Evolutionary conservation across 2,888 invertebrate genomes (phyloP).

Genomic region (Agapetus fuscipes): DNA sequence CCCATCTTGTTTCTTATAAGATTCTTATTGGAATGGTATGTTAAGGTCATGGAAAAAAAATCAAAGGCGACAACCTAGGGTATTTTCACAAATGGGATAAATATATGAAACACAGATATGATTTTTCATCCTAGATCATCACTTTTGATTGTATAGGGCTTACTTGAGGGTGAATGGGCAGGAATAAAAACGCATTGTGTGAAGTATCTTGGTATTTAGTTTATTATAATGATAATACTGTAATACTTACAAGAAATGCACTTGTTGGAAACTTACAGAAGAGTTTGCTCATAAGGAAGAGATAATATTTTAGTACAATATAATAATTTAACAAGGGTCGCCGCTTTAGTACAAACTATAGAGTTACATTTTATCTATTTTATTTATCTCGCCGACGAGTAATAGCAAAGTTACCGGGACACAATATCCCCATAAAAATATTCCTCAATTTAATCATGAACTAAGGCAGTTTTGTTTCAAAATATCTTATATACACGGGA

Average conservation of each 20-base stretch:
- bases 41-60: too few relatives aligned
- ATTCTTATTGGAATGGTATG: too few relatives aligned
- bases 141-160: too few relatives aligned
- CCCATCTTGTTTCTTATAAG: too few relatives aligned
- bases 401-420: conserved; percentile 15
- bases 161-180: too few relatives aligned
- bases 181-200: too few relatives aligned
- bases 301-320: conserved; percentile 27
- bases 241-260: conserved; percentile 88
- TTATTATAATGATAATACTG: conserved; percentile 72
- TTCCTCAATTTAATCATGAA: conserved; percentile 16
- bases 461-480: conserved; percentile 17
- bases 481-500: conserved; percentile 19
- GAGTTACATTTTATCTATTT: conserved; percentile 17
- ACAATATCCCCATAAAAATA: conserved; percentile 20
- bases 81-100: too few relatives aligned
- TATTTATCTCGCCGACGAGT: conserved; percentile 13
- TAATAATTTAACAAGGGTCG: conserved; percentile 22
- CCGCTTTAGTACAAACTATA: conserved; percentile 20
- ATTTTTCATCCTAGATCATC: too few relatives aligned
- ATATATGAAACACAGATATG: too few relatives aligned
- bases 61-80: too few relatives aligned
- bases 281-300: conserved; percentile 54
- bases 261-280: conserved; percentile 84
- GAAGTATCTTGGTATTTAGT: too few relatives aligned